Conservation (phyloP, 2,797 vertebrate genomes). For the Anisognathus igniventris region DNA sequence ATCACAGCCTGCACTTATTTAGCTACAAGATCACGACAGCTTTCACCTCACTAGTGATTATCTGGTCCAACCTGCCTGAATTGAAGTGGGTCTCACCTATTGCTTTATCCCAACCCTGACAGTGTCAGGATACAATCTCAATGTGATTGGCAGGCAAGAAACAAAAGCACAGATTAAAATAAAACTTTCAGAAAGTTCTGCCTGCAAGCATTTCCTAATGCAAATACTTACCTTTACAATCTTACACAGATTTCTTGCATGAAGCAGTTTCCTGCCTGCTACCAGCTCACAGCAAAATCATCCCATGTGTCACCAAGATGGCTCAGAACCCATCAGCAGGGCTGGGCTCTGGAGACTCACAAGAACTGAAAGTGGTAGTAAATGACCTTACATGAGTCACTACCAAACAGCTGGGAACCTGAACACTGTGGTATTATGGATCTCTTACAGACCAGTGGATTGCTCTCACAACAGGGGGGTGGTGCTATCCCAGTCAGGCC, state of each 20-base stretch:
- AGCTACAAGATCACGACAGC: background rate
- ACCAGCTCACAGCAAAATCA: background rate
- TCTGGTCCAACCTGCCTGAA: background rate
- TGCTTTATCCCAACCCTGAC: background rate
- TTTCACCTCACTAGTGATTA: background rate
- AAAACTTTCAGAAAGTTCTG: background rate
- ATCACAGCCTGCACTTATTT: background rate
- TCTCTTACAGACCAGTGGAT: background rate
- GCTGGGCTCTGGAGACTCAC: background rate
- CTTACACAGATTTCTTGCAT: background rate
- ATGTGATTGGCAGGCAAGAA: background rate
- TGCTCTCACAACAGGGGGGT: background rate
- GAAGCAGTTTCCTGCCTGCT: background rate
- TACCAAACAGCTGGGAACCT: background rate
- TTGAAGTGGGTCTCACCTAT: background rate
- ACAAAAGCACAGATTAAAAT: background rate
- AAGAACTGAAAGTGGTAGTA: background rate
- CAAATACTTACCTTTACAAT: background rate
- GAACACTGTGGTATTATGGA: background rate
- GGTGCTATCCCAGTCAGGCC: background rate
- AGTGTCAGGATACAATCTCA: background rate
- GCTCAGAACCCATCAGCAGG: background rate
- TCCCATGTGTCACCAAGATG: background rate
- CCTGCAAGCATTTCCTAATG: background rate
- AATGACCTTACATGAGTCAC: background rate